These are phyloP conservation scores for Spilogale gracilis DNA, from an alignment of 2,113 vertebrate species.

Conservation along the genomic window DNA sequence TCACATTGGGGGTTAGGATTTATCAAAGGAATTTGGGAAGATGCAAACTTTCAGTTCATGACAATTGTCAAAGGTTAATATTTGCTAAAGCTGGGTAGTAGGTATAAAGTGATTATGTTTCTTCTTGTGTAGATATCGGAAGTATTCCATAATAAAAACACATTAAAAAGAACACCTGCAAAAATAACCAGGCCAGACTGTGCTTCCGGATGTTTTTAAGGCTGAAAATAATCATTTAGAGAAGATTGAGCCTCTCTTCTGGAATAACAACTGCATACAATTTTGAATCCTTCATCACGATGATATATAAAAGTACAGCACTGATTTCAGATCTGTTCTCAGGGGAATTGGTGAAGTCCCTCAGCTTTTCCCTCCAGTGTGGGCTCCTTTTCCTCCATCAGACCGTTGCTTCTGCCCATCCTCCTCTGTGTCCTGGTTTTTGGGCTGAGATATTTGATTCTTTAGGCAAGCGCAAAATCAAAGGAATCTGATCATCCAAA, in stretches of 20 bases:
- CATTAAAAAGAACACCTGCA: background rate
- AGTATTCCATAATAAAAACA: background rate
- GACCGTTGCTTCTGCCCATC: background rate
- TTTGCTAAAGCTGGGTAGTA: background rate
- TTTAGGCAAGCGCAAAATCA: slow-evolving; percentile 1
- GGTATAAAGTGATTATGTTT: background rate
- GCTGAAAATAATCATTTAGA: background rate
- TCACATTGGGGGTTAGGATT: background rate
- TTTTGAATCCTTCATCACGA: background rate
- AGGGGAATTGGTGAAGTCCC: fast-evolving
- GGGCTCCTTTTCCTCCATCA: background rate
- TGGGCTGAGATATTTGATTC: slow-evolving; percentile 24
- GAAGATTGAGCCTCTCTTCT: background rate
- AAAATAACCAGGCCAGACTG: background rate
- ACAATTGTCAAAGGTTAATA: background rate
- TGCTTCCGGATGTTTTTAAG: background rate
- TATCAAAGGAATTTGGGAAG: background rate
- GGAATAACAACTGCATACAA: fast-evolving
- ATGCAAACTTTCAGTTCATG: background rate
- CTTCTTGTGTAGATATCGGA: background rate
- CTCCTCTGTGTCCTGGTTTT: background rate
- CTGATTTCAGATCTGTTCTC: background rate
- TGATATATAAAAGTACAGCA: fast-evolving
- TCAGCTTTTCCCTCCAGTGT: background rate
- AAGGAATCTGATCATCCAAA: slow-evolving; percentile 52